phyloP scores from a whole-genome alignment of 2,113 vertebrate species.

The Tetrax tetrax region DNA sequence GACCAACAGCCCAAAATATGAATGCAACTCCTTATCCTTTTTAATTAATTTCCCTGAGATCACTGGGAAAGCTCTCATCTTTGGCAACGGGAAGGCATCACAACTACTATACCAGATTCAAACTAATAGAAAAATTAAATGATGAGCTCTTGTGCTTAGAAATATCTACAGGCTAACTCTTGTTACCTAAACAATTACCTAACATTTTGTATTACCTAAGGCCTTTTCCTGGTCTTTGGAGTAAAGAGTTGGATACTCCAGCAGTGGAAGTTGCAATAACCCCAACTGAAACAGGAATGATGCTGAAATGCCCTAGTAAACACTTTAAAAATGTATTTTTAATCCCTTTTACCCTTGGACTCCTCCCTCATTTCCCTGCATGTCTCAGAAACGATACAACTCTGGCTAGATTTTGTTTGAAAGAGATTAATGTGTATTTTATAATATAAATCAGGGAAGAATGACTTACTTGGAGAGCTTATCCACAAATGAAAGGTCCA shows the following conservation, averaged over 20 bases:
- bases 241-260: background rate
- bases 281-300: background rate
- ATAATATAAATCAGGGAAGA: background rate
- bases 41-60: background rate
- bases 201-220: background rate
- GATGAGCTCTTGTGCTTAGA: background rate
- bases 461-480: background rate
- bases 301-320: background rate
- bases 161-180: background rate
- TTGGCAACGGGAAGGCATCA: background rate
- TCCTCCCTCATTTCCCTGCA: background rate
- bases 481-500: conserved; percentile 33
- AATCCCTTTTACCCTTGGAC: background rate
- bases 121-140: background rate
- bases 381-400: background rate
- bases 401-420: background rate
- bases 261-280: background rate
- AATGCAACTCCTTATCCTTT: background rate
- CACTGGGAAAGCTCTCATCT: background rate
- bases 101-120: background rate
- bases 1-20: background rate
- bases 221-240: background rate
- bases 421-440: background rate
- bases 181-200: background rate
- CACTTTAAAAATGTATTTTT: background rate